Evolutionary conservation across 2,888 invertebrate species (phyloP).

Genomic region (Dioctria rufipes): DNA sequence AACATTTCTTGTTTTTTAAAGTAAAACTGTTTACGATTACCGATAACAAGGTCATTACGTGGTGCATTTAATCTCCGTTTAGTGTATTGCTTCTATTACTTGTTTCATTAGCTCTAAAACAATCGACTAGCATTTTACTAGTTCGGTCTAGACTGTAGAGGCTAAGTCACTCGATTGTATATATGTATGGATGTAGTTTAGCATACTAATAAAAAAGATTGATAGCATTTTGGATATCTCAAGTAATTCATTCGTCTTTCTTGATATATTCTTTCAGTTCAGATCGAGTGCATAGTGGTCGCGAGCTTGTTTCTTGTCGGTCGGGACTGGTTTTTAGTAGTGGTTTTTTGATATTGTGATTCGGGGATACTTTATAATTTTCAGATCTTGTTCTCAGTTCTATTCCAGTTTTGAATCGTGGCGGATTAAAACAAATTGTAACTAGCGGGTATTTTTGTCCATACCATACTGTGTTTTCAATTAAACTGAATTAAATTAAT

Average conservation of each 20-base stretch:
- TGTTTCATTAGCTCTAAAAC: no score
- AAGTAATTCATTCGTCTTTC: background rate
- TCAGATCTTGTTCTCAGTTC: conserved; percentile 9
- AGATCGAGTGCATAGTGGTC: background rate
- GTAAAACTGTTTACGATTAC: no score
- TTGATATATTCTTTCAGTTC: background rate
- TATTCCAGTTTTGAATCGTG: conserved; percentile 1
- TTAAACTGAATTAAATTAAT: background rate
- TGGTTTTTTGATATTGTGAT: background rate
- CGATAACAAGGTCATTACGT: no score
- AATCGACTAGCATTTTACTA: background rate
- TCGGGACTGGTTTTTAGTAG: conserved; percentile 1
- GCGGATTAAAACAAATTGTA: background rate
- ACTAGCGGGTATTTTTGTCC: background rate
- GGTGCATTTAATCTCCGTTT: no score
- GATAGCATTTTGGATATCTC: background rate
- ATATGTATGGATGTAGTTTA: no score
- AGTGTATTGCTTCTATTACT: no score
- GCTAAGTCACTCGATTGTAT: background rate
- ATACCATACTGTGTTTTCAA: background rate
- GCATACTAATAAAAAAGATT: no score
- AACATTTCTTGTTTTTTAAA: no score
- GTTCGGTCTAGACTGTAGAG: background rate
- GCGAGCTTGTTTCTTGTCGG: background rate
- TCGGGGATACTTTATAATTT: background rate